phyloP scores from a whole-genome alignment of 1,140 invertebrate genomes.

The Aporrectodea caliginosa region DNA sequence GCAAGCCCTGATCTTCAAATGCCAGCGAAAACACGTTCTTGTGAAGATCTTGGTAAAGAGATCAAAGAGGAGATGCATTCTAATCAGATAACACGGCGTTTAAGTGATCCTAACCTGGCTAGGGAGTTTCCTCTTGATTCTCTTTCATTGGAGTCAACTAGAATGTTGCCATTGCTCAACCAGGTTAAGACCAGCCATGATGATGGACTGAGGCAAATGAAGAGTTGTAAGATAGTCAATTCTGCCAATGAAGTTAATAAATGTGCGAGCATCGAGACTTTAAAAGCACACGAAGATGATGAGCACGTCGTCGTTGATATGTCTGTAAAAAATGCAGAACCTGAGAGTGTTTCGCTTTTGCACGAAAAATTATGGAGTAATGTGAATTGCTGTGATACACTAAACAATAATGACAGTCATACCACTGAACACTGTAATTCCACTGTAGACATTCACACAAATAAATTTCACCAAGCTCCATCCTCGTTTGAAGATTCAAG shows the following conservation, averaged over 20 bases:
- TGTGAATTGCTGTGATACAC: neutral
- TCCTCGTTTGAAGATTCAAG: constrained; percentile 6
- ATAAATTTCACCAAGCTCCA: constrained; percentile 35
- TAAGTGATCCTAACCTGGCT: constrained; percentile 73
- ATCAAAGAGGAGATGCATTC: constrained; percentile 60
- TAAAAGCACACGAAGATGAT: neutral
- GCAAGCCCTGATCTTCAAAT: constrained; percentile 48
- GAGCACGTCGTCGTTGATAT: neutral
- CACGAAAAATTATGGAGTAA: neutral
- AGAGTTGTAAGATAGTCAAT: constrained; percentile 58
- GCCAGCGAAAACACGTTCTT: constrained; percentile 58
- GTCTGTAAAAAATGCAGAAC: neutral
- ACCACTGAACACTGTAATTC: neutral
- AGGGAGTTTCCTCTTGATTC: constrained; percentile 27
- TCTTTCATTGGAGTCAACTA: no score
- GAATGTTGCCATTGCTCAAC: no score
- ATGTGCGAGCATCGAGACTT: neutral
- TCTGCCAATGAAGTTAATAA: neutral
- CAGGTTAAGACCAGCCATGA: neutral
- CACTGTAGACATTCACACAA: constrained; percentile 1
- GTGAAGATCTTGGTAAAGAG: constrained; percentile 67
- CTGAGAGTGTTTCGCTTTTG: neutral
- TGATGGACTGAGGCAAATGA: constrained; percentile 42
- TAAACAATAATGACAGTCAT: neutral
- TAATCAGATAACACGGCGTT: constrained; percentile 64